Conservation (phyloP, 2,888 invertebrate species). For the Pycnomerus fuliginosus region DNA sequence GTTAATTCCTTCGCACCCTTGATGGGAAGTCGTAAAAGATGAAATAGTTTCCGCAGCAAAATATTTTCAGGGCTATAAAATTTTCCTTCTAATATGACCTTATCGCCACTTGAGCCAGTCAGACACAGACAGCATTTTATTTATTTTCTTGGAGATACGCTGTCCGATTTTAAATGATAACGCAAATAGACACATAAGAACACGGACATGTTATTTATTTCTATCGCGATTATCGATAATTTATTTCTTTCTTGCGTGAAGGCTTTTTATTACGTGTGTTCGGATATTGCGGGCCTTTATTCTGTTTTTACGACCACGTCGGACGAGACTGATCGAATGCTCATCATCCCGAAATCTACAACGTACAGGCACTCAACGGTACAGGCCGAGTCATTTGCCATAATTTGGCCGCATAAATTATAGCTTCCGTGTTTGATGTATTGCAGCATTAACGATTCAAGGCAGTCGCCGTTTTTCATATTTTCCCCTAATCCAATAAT, state of each 20-base stretch:
- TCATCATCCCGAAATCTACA: too few relatives aligned
- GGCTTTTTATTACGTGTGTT: slow-evolving; percentile 9
- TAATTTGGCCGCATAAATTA: too few relatives aligned
- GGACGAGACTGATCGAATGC: too few relatives aligned
- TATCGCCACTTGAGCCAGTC: slow-evolving; percentile 37
- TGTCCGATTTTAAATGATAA: slow-evolving; percentile 28
- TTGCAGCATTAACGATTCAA: too few relatives aligned
- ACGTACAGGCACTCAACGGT: too few relatives aligned
- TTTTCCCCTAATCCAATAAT: too few relatives aligned
- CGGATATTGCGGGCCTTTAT: too few relatives aligned
- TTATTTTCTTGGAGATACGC: slow-evolving; percentile 20
- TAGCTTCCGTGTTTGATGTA: too few relatives aligned
- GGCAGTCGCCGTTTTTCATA: too few relatives aligned
- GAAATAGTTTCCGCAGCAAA: slow-evolving; percentile 34
- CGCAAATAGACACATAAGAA: slow-evolving; percentile 27
- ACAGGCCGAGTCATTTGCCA: too few relatives aligned
- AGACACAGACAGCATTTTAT: slow-evolving; percentile 34
- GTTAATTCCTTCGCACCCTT: slow-evolving; percentile 16
- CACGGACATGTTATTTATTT: slow-evolving; percentile 28
- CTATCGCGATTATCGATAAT: slow-evolving; percentile 26
- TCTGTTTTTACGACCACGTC: too few relatives aligned
- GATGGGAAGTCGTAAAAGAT: slow-evolving; percentile 28
- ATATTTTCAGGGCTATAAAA: slow-evolving; percentile 39
- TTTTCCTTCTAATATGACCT: slow-evolving; percentile 37
- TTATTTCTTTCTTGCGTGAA: slow-evolving; percentile 26